phyloP scores from a whole-genome alignment of 2,113 vertebrate genomes.

The Hucho hucho region DNA sequence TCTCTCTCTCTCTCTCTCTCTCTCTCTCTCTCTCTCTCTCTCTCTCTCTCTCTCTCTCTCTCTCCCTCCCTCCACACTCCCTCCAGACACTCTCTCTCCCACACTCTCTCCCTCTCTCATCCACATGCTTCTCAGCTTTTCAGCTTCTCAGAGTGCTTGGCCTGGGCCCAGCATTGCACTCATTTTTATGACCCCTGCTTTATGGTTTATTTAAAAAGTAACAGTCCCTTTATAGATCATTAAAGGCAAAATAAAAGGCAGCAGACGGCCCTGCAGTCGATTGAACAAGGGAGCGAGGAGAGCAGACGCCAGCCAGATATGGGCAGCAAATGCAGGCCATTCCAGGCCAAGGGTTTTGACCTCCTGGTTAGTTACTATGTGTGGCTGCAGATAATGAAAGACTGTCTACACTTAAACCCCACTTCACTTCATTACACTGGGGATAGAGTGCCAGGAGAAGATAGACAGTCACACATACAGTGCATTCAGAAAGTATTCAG shows the following conservation, averaged over 20 bases:
- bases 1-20: neutral
- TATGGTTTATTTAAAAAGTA: slow-evolving; percentile 82
- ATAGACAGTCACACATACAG: neutral
- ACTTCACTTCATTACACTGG: slow-evolving; percentile 14
- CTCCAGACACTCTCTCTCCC: slow-evolving; percentile 7
- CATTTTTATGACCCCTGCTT: slow-evolving; percentile 73
- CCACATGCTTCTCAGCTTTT: neutral
- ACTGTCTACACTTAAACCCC: slow-evolving; percentile 32
- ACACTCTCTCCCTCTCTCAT: neutral
- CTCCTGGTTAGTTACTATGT: slow-evolving; percentile 31
- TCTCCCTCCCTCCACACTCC: slow-evolving; percentile 12
- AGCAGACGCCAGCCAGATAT: slow-evolving; percentile 63
- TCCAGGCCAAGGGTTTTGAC: slow-evolving; percentile 55
- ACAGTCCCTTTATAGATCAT: slow-evolving; percentile 78
- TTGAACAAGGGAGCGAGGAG: slow-evolving; percentile 34
- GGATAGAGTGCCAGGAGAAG: neutral
- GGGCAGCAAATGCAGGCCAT: slow-evolving; percentile 45
- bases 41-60: neutral
- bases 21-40: neutral
- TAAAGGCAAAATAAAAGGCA: slow-evolving; percentile 73
- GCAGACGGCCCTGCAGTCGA: slow-evolving; percentile 62
- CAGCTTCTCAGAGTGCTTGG: slow-evolving; percentile 55
- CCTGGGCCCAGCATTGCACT: slow-evolving; percentile 66
- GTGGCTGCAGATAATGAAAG: slow-evolving; percentile 34
- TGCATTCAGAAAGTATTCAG: too few relatives aligned